phyloP scores from a whole-genome alignment of 2,888 invertebrate species.

The Allophyes oxyacanthae region DNA sequence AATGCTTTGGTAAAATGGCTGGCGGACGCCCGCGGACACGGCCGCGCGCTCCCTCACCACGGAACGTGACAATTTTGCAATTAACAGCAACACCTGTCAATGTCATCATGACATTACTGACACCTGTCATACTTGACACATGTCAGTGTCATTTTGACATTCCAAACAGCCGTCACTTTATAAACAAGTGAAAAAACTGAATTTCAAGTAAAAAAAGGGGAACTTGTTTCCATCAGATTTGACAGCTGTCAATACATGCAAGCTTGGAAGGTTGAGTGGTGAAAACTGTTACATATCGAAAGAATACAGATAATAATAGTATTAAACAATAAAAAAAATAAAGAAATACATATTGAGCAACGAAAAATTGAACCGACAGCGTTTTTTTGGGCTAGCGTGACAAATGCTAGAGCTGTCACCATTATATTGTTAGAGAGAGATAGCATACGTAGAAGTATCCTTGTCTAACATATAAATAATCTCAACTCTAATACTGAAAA shows the following conservation, averaged over 20 bases:
- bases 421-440: slow-evolving; percentile 9
- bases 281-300: slow-evolving; percentile 35
- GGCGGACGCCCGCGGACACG: slow-evolving; percentile 38
- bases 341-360: slow-evolving; percentile 58
- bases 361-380: slow-evolving; percentile 43
- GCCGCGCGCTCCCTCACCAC: slow-evolving; percentile 34
- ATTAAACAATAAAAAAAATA: slow-evolving; percentile 35
- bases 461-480: neutral
- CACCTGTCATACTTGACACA: slow-evolving; percentile 5
- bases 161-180: slow-evolving; percentile 34
- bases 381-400: neutral
- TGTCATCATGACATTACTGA: slow-evolving; percentile 24
- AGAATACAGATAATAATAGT: slow-evolving; percentile 41
- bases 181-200: slow-evolving; percentile 29
- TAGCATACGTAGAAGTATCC: neutral
- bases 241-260: slow-evolving; percentile 49
- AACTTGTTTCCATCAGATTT: slow-evolving; percentile 24
- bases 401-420: neutral
- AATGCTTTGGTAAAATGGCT: slow-evolving; percentile 69
- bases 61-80: slow-evolving; percentile 42
- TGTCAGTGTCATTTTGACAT: slow-evolving; percentile 11
- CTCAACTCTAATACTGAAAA: neutral
- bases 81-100: slow-evolving; percentile 42
- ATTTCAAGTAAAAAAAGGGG: slow-evolving; percentile 20
- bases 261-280: slow-evolving; percentile 37